These are phyloP conservation scores for Cheilosia urbana DNA, from an alignment of 2,888 invertebrate genomes.

Conservation along the genomic window DNA sequence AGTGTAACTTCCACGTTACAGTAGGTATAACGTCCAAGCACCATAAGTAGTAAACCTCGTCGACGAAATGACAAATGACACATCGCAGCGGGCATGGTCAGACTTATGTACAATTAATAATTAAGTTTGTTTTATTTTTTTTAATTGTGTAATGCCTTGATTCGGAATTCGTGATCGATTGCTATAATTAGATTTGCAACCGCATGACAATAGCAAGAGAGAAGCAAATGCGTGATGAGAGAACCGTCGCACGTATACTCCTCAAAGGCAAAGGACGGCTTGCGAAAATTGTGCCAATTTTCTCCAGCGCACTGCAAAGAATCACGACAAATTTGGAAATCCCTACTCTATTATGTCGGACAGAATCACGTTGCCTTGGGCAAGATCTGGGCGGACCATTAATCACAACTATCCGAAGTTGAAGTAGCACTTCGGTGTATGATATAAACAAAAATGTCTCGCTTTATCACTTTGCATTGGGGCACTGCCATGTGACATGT, in stretches of 20 bases:
- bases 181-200: conserved; percentile 47
- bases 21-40: conserved; percentile 16
- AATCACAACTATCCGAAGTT: conserved; percentile 43
- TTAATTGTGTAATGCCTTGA: conserved; percentile 64
- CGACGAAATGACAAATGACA: conserved; percentile 62
- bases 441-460: not conserved
- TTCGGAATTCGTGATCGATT: conserved; percentile 63
- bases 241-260: conserved; percentile 28
- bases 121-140: not conserved
- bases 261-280: conserved; percentile 5
- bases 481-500: not conserved
- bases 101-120: conserved; percentile 61
- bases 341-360: conserved; percentile 22
- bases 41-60: conserved; percentile 12
- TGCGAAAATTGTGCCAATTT: conserved; percentile 62
- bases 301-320: not conserved
- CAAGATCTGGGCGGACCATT: conserved; percentile 47
- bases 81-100: conserved; percentile 51
- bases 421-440: conserved; percentile 4
- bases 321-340: conserved; percentile 64
- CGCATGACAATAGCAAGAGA: conserved; percentile 7
- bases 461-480: conserved; percentile 15
- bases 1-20: conserved; percentile 69
- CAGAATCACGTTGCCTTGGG: conserved; percentile 40
- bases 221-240: conserved; percentile 23